Conservation (phyloP, 2,888 invertebrate species). For the Digitonthophagus gazella region DNA sequence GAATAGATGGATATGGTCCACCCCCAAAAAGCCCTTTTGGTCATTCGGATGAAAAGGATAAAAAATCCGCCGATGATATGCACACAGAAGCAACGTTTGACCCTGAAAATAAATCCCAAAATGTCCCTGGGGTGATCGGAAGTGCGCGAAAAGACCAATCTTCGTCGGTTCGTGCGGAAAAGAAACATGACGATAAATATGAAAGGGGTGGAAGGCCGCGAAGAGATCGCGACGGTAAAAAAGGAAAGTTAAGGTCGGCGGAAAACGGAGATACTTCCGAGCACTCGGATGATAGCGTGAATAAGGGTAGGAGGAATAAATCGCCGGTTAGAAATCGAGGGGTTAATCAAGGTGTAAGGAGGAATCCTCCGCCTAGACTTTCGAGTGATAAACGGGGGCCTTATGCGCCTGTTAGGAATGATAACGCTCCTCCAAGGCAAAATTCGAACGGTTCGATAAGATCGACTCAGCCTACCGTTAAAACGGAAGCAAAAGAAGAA, state of each 20-base stretch:
- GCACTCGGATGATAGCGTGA: conserved; percentile 56
- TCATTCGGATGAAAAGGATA: conserved; percentile 47
- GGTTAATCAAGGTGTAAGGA: conserved; percentile 14
- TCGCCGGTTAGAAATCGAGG: conserved; percentile 15
- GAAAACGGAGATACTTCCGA: conserved; percentile 82
- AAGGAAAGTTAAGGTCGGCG: conserved; percentile 12
- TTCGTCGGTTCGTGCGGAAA: conserved; percentile 13
- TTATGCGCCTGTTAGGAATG: conserved; percentile 32
- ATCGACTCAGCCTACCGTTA: conserved; percentile 38
- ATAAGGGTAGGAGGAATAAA: conserved; percentile 22
- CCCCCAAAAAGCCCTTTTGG: conserved; percentile 77
- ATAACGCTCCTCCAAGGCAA: conserved; percentile 40
- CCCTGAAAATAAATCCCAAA: conserved; percentile 30
- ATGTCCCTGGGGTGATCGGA: conserved; percentile 26
- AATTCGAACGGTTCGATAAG: conserved; percentile 44
- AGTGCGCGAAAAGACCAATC: conserved; percentile 26
- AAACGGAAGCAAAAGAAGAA: conserved; percentile 52
- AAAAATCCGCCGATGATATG: conserved; percentile 38
- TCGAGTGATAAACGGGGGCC: conserved; percentile 41
- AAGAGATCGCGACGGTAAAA: conserved; percentile 20
- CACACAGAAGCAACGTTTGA: conserved; percentile 57
- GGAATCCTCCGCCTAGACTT: conserved; percentile 39
- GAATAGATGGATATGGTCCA: conserved; percentile 77
- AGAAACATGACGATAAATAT: conserved; percentile 24
- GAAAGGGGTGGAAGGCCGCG: conserved; percentile 22